Conservation (phyloP, 2,888 invertebrate genomes). For the Oxycera nigricornis region DNA sequence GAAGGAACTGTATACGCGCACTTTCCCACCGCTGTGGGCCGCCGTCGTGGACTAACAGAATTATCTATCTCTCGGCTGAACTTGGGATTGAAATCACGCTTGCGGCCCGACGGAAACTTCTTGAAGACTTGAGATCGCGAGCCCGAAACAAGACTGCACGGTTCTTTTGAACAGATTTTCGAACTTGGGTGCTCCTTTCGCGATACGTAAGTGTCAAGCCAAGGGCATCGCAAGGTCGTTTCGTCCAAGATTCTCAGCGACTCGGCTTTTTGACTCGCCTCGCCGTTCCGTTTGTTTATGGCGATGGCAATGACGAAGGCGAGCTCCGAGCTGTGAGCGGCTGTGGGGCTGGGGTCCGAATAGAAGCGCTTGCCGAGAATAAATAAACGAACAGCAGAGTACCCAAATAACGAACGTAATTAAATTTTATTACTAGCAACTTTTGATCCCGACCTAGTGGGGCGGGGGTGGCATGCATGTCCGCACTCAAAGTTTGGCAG, state of each 20-base stretch:
- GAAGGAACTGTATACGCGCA: constrained; percentile 16
- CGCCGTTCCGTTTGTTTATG: constrained; percentile 10
- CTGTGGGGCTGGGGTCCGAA: not conserved
- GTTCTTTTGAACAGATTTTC: constrained; percentile 12
- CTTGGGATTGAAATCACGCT: not conserved
- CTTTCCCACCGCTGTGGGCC: not conserved
- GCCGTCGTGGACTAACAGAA: not conserved
- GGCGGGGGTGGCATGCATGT: too few species aligned
- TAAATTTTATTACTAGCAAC: not conserved
- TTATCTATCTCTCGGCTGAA: not conserved
- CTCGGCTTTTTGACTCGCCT: not conserved
- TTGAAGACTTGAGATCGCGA: not conserved
- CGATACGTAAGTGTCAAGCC: constrained; percentile 48
- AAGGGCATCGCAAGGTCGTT: constrained; percentile 63
- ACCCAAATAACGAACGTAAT: not conserved
- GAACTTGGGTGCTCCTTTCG: constrained; percentile 34
- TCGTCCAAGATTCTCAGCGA: constrained; percentile 21
- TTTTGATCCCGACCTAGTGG: too few species aligned
- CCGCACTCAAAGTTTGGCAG: too few species aligned
- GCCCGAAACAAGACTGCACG: not conserved
- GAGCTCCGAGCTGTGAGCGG: not conserved
- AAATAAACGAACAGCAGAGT: not conserved
- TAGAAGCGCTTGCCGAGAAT: not conserved
- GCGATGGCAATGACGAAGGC: not conserved
- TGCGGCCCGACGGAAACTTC: not conserved